Evolutionary conservation across 2,113 vertebrate species (phyloP).

Genomic region (Scytalopus superciliaris): DNA sequence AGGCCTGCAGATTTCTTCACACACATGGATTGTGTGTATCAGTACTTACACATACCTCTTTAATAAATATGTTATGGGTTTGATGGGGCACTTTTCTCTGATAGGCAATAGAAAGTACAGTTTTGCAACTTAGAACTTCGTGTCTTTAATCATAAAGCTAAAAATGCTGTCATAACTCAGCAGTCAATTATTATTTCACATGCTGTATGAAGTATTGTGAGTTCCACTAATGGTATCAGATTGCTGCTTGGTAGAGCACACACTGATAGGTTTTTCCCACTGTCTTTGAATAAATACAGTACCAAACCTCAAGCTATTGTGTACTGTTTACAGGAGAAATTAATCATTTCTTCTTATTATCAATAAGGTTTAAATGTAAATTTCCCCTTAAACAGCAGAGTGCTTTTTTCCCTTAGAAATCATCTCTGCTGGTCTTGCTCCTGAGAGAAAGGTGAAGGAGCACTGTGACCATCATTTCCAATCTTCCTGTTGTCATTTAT

Average conservation of each 20-base stretch:
- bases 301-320: not conserved
- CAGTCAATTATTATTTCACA: not conserved
- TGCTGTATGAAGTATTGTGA: not conserved
- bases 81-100: not conserved
- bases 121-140: not conserved
- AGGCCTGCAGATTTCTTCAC: not conserved
- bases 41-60: not conserved
- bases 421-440: not conserved
- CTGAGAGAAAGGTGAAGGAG: not conserved
- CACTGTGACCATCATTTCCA: not conserved
- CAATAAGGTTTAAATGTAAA: not conserved
- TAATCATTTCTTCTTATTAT: not conserved
- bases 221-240: not conserved
- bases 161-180: not conserved
- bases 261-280: not conserved
- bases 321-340: not conserved
- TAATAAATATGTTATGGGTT: not conserved
- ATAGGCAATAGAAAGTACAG: not conserved
- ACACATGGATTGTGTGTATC: not conserved
- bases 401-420: not conserved
- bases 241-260: not conserved
- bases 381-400: not conserved
- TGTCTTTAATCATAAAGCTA: not conserved
- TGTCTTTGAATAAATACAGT: not conserved
- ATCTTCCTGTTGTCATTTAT: constrained; percentile 5